A percentile compares a stretch with the other conserved stretches of the same genome.
Conservation (phyloP, 2,113 vertebrate species). For the Sinocyclocheilus rhinocerous region DNA sequence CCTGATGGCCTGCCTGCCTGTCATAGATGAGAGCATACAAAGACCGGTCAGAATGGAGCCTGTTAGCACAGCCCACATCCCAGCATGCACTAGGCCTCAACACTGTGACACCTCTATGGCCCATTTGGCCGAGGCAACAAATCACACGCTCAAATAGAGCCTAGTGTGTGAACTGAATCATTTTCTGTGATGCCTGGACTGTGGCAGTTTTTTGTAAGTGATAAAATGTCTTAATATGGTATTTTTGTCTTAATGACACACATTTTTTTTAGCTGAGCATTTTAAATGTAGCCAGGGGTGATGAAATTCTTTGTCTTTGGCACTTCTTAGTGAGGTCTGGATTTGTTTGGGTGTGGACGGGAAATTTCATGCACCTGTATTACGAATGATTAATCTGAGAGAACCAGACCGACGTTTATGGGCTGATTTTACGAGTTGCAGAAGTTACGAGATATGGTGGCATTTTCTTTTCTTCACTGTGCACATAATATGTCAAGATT, state of each 20-base stretch:
- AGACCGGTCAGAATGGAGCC: not conserved
- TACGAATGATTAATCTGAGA: slow-evolving; percentile 33
- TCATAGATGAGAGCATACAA: not conserved
- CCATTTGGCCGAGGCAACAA: slow-evolving; percentile 15
- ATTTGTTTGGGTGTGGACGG: slow-evolving; percentile 40
- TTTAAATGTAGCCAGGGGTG: slow-evolving; percentile 11
- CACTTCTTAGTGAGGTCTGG: slow-evolving; percentile 12
- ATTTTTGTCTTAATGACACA: not conserved
- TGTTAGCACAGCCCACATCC: not conserved
- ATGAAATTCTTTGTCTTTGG: not conserved
- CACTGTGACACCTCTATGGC: slow-evolving; percentile 18
- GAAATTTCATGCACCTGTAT: not conserved
- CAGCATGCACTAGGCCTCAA: not conserved
- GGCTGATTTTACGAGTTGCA: not conserved
- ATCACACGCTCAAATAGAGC: slow-evolving; percentile 14
- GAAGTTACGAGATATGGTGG: not conserved
- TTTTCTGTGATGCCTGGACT: not conserved
- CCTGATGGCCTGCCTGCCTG: not conserved
- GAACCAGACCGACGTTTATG: not conserved
- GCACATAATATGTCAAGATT: not conserved
- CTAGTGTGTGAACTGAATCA: slow-evolving; percentile 10
- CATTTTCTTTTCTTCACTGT: not conserved
- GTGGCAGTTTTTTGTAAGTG: not conserved
- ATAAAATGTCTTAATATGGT: not conserved
- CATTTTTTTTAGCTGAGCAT: not conserved